Base-by-base conservation (phyloP, 2,797 vertebrate species). In the Pangasius mekongensis region DNA sequence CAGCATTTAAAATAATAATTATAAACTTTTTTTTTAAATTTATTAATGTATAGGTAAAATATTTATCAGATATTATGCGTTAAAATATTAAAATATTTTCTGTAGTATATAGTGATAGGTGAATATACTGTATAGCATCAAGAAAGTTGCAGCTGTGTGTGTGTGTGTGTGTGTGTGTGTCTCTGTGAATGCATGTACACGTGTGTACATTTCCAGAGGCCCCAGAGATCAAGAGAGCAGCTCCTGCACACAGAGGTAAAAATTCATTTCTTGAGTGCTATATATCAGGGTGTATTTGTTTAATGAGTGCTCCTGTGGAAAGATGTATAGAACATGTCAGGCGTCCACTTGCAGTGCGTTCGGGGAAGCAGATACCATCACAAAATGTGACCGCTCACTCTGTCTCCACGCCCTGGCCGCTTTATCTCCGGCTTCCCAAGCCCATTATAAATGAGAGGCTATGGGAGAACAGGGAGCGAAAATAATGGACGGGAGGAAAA, bases 281-380 rank as follows among this genome's bases (percentile, higher is more conserved):
- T 96, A 96, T 93, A 97, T 97, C 96, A 97, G 94, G 89, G 86
- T 89, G 94, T 90, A 95, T 98, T 97, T 97, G 97, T 97, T 98
- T 97, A 98, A 98, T 97, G 97, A 97, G 96, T 95, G 93, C 96
- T 95, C 96, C 96, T 96, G 96, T 92, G 94, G 95, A 96, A 97
- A 98, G 97, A 98, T 96, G 96, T 97, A 97, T 97, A 97, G 97
- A 98, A 97, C 96, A 97, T 96, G 97, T 97, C 98, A 97, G 96
- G 95, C 94, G 95, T 96, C 96, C 97, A 93, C 95, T 97, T 96
- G 97, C 96, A 94, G 96, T 92, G 96, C 95, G 94, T 97, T 96
- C 96, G 96, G 95, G 96, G 95, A 95, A 95, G 95, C 93, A 97
- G 97, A 98, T 98, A 98, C 94, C 96, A 98, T 98, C 97, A 95